These are phyloP conservation scores for Tachuris rubrigastra DNA, from an alignment of 2,113 vertebrate genomes.

Conservation along the genomic window DNA sequence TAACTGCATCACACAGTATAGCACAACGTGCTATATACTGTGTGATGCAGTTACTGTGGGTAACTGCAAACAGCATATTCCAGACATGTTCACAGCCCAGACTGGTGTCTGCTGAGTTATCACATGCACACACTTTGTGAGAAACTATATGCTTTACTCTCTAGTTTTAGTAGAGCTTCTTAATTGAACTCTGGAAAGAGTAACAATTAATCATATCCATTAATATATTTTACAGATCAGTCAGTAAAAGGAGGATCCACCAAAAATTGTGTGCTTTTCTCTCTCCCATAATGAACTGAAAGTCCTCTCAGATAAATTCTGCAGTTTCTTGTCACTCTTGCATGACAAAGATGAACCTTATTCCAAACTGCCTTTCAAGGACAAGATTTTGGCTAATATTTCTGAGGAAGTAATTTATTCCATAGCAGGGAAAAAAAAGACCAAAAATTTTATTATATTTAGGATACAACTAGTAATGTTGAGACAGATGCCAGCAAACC, in stretches of 20 bases:
- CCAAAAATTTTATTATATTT: not conserved
- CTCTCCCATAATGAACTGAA: not conserved
- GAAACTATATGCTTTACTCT: not conserved
- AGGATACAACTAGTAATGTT: not conserved
- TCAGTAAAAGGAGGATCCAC: not conserved
- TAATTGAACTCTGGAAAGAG: not conserved
- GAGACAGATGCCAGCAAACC: not conserved
- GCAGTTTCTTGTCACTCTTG: not conserved
- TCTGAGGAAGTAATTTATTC: not conserved
- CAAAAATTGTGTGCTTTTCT: not conserved
- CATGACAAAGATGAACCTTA: not conserved
- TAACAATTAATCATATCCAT: not conserved
- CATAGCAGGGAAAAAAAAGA: not conserved
- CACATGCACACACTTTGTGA: accelerated
- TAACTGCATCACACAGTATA: not conserved
- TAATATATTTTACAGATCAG: not conserved
- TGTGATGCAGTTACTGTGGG: no score
- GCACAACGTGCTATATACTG: no score
- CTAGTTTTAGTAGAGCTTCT: not conserved
- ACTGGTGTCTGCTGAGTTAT: not conserved
- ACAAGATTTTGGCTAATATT: not conserved
- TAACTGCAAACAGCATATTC: accelerated
- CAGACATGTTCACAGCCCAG: not conserved
- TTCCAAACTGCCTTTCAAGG: not conserved
- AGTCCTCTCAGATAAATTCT: not conserved